Conservation (phyloP, 1,140 invertebrate genomes). For the Aphidius gifuensis region DNA sequence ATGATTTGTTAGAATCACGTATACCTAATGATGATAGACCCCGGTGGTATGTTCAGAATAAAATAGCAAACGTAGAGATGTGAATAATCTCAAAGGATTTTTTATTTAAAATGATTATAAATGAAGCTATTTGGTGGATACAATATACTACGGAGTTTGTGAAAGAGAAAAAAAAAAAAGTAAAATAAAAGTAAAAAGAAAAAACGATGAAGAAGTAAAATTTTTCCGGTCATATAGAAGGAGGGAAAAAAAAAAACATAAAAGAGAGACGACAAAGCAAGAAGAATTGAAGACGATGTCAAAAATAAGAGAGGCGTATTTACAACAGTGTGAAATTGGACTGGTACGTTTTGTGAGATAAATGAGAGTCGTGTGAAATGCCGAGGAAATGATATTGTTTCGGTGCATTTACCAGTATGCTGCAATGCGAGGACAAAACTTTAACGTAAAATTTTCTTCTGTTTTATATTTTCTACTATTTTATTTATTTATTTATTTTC, state of each 20-base stretch:
- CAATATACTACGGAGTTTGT: neutral
- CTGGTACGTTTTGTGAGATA: slow-evolving; percentile 45
- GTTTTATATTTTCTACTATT: too few species aligned
- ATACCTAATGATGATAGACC: too few species aligned
- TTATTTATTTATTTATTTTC: too few species aligned
- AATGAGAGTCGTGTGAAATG: slow-evolving; percentile 43
- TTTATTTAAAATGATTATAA: slow-evolving; percentile 26
- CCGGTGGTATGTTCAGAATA: too few species aligned
- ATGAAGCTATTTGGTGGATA: slow-evolving; percentile 22
- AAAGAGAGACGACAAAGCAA: slow-evolving; percentile 40
- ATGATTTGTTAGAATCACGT: too few species aligned
- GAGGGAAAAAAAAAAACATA: slow-evolving; percentile 26
- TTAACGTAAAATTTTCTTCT: too few species aligned
- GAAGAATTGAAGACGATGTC: slow-evolving; percentile 46
- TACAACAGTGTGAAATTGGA: slow-evolving; percentile 54
- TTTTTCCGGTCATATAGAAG: neutral
- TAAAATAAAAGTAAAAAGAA: neutral
- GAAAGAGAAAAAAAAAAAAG: too few species aligned
- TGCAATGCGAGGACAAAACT: too few species aligned
- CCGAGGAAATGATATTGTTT: slow-evolving; percentile 47
- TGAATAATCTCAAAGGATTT: neutral
- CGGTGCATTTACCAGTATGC: slow-evolving; percentile 18
- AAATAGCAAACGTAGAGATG: too few species aligned
- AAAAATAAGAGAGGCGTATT: slow-evolving; percentile 50
- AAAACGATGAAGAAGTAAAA: neutral